Base-by-base conservation (phyloP, 2,888 invertebrate species). In the Gasteruption jaculator region DNA sequence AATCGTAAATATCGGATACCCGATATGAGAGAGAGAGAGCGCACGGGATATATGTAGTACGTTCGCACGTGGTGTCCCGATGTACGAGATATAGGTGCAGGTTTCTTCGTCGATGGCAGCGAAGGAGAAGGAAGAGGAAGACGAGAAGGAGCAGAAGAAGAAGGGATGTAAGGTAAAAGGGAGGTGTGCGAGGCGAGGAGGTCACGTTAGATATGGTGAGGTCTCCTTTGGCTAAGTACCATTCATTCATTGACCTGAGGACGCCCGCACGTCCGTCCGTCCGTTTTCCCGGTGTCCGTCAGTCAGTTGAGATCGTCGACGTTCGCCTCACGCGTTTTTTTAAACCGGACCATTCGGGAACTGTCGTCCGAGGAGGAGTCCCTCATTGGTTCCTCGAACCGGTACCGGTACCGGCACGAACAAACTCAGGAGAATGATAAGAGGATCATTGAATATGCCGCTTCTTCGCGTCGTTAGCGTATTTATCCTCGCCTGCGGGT, bases 221-320 rank as follows among this genome's bases (percentile, higher is more conserved):
- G 59, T 53, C 60, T 60, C 50, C 54, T 57, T 51, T 48, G 57
- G 56, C 54, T 53, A 57, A 59, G 60, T 56, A 62, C 52, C 60
- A 61, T 54, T 60, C 57, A 58, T 56, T 61, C 58, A 61, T 61
- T 62, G 61, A 62, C 60, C 60, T 54, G 56, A 54, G 60, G 56
- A 60, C 62, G 61, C 55, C 55, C 56, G 62, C 58, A 57, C 54
- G 55, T 54, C 54, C 53, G 56, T 55, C 54, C 51, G 56, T 54
- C 49, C 46, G 54, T 56, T 52, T 45, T 54, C 47, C 49, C 52
- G n/a, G n/a, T n/a, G 38, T 31, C 37, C 16, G 39, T 38, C 32
- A 16, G 45, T 30, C 38, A 22, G 38, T n/a, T 39, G 19, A 38
- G 40, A 35, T 32, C 35, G 35, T 34, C 39, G 40, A 39, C 43